phyloP scores from a whole-genome alignment of 2,797 vertebrate genomes.

The Leptatherina wallacei region DNA sequence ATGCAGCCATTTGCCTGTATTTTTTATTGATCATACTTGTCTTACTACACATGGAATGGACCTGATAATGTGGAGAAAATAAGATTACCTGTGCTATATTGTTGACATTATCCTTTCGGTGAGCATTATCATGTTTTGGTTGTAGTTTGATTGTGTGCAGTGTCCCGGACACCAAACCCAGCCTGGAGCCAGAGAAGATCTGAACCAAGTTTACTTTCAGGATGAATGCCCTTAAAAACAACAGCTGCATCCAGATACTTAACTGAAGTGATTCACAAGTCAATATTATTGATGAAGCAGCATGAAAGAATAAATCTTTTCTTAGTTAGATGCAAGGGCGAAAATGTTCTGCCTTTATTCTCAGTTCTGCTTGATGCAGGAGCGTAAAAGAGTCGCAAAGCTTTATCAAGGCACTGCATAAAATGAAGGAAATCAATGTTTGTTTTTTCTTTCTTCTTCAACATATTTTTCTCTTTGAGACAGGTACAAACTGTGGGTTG shows the following conservation, averaged over 20 bases:
- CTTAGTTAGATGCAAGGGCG: background rate
- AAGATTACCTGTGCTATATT: background rate
- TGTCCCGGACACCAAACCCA: constrained; percentile 9
- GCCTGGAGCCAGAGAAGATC: constrained; percentile 11
- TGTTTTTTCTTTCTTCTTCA: background rate
- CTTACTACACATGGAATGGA: background rate
- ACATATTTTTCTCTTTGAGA: constrained; percentile 20
- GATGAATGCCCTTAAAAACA: constrained; percentile 5
- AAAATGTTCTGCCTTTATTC: constrained; percentile 1
- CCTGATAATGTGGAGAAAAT: background rate
- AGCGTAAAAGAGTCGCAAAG: background rate
- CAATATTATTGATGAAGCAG: constrained; percentile 18
- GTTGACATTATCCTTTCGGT: constrained; percentile 3
- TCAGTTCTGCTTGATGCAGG: background rate
- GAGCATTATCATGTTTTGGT: constrained; percentile 18
- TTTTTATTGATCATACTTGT: background rate
- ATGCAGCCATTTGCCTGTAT: background rate
- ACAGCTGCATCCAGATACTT: constrained; percentile 8
- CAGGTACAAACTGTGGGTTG: constrained; percentile 95
- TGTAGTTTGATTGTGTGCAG: constrained; percentile 2
- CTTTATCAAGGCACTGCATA: background rate
- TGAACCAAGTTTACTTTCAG: constrained; percentile 6
- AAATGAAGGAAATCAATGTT: background rate
- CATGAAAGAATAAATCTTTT: constrained; percentile 7
- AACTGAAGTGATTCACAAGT: constrained; percentile 11